Evolutionary conservation across 2,797 vertebrate genomes (phyloP).

Genomic region (Stomatorhinus walkeri): DNA sequence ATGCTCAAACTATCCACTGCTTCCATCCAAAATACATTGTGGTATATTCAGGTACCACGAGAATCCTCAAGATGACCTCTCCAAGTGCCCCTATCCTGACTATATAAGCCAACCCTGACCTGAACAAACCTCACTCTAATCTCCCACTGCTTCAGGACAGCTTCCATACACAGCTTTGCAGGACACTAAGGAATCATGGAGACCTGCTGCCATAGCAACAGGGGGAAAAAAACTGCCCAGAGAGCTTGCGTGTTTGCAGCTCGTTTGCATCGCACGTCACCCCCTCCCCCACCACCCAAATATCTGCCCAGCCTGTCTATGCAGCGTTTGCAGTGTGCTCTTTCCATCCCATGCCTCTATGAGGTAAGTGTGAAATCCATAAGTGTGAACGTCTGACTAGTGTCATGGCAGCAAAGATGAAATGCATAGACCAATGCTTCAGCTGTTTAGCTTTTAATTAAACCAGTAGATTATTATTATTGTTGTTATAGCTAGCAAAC

Average conservation of each 20-base stretch:
- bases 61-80: not conserved
- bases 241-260: not conserved
- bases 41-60: not conserved
- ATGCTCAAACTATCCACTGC: not conserved
- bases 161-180: not conserved
- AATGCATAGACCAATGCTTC: not conserved
- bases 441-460: not conserved
- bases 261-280: not conserved
- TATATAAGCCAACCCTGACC: not conserved
- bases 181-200: not conserved
- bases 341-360: not conserved
- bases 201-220: slow-evolving; percentile 4
- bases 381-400: not conserved
- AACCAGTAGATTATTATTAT: not conserved
- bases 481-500: not conserved
- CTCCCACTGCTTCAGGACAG: not conserved
- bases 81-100: not conserved
- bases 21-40: not conserved
- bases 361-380: not conserved
- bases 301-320: not conserved
- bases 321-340: not conserved
- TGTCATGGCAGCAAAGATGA: not conserved
- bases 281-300: not conserved
- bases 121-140: not conserved
- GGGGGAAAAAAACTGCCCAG: not conserved